phyloP scores from a whole-genome alignment of 1,140 invertebrate genomes.

The Habropoda laboriosa region DNA sequence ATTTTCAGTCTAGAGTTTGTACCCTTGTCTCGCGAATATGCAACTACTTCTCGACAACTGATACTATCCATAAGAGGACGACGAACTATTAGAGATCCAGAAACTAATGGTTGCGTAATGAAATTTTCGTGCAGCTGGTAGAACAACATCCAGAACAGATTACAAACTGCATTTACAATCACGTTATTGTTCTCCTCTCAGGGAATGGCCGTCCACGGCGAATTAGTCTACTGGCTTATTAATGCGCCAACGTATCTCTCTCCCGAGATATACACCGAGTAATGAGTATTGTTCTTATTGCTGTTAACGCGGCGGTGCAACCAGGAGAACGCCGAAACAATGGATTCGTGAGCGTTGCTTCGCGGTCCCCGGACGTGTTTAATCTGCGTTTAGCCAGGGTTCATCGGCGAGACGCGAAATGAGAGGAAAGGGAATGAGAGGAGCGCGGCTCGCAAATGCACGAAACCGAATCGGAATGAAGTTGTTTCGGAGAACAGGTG shows the following conservation, averaged over 20 bases:
- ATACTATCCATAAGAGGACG: background rate
- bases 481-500: conserved; percentile 70
- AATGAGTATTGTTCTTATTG: conserved; percentile 11
- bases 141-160: no score
- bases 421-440: background rate
- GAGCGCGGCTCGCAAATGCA: conserved; percentile 10
- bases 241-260: background rate
- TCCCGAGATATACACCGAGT: background rate
- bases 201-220: conserved; percentile 15
- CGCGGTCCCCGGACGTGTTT: no score
- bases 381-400: background rate
- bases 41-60: no score
- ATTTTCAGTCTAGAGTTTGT: background rate
- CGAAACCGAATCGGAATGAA: conserved; percentile 66
- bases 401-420: conserved; percentile 33
- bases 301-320: background rate
- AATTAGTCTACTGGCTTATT: conserved; percentile 7
- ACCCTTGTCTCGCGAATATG: no score
- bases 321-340: background rate
- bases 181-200: conserved; percentile 25
- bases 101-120: background rate
- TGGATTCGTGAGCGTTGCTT: background rate
- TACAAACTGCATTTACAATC: background rate
- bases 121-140: no score
- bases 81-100: background rate